A percentile compares a stretch with the other conserved stretches of the same genome.
Conservation (phyloP, 1,140 invertebrate genomes). For the Sogatella furcifera region DNA sequence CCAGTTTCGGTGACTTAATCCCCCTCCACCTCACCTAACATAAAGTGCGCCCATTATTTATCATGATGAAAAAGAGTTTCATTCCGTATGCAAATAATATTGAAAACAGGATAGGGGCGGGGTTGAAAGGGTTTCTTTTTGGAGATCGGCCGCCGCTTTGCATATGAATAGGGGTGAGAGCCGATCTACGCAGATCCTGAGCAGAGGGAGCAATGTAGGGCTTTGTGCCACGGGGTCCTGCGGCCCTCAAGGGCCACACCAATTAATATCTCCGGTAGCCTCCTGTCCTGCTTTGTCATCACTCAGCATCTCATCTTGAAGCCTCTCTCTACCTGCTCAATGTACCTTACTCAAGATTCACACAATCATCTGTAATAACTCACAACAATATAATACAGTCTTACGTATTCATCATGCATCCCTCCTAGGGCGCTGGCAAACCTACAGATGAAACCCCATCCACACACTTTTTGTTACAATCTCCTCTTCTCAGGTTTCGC, state of each 20-base stretch:
- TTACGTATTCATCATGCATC: too few relatives aligned
- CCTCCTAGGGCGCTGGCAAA: too few relatives aligned
- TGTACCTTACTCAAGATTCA: too few relatives aligned
- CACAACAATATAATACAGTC: too few relatives aligned
- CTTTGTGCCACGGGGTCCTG: background rate
- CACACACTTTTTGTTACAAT: too few relatives aligned
- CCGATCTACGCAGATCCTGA: background rate
- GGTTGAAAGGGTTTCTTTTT: conserved; percentile 13
- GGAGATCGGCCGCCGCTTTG: conserved; percentile 12
- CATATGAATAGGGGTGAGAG: conserved; percentile 12
- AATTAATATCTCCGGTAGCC: background rate
- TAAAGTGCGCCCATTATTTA: conserved; percentile 16
- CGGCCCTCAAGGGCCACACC: conserved; percentile 2
- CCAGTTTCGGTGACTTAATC: conserved; percentile 2
- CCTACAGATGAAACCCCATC: too few relatives aligned
- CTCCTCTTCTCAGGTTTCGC: too few relatives aligned
- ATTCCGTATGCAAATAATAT: conserved; percentile 15
- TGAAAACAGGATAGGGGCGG: conserved; percentile 5
- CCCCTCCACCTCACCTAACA: background rate
- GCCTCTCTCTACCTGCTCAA: too few relatives aligned
- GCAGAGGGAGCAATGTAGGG: background rate
- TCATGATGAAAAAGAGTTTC: background rate
- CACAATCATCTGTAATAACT: too few relatives aligned
- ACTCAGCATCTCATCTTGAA: too few relatives aligned
- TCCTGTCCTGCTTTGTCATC: background rate